phyloP scores from a whole-genome alignment of 2,888 invertebrate genomes.

The Blomia tropicalis region DNA sequence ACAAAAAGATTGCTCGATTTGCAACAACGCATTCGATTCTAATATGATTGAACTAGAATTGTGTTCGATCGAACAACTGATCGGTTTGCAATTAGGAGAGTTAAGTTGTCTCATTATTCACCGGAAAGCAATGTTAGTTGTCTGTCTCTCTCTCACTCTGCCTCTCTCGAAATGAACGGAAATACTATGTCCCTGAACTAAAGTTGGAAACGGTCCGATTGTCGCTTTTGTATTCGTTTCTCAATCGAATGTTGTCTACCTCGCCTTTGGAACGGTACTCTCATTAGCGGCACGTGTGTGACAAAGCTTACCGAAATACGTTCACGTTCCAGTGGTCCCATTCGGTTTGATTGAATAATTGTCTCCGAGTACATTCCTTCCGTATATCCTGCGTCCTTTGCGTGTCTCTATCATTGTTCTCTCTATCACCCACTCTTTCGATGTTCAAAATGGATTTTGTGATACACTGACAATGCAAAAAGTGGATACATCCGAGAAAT shows the following conservation, averaged over 20 bases:
- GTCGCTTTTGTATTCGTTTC: background rate
- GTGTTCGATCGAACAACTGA: too few relatives aligned
- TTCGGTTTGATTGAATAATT: constrained; percentile 8
- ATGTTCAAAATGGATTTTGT: too few relatives aligned
- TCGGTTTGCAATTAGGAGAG: constrained; percentile 12
- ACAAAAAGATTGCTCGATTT: too few relatives aligned
- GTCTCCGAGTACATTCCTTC: background rate
- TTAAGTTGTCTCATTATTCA: constrained; percentile 4
- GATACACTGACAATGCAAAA: too few relatives aligned
- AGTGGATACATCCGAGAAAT: too few relatives aligned
- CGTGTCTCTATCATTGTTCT: too few relatives aligned
- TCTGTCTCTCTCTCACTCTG: background rate
- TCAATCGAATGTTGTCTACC: background rate
- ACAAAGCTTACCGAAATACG: background rate
- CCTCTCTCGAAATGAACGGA: background rate
- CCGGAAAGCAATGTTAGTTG: background rate
- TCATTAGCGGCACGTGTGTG: constrained; percentile 9
- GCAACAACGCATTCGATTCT: too few relatives aligned
- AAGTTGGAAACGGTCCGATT: background rate
- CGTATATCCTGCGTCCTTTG: too few relatives aligned
- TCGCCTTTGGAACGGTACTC: background rate
- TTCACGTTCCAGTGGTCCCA: constrained; percentile 10
- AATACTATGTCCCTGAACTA: background rate
- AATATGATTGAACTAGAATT: too few relatives aligned
- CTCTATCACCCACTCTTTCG: too few relatives aligned